A percentile compares a stretch with the other conserved stretches of the same genome.
Evolutionary conservation across 1,140 invertebrate species (phyloP).

Genomic region (Drosophila orosa): DNA sequence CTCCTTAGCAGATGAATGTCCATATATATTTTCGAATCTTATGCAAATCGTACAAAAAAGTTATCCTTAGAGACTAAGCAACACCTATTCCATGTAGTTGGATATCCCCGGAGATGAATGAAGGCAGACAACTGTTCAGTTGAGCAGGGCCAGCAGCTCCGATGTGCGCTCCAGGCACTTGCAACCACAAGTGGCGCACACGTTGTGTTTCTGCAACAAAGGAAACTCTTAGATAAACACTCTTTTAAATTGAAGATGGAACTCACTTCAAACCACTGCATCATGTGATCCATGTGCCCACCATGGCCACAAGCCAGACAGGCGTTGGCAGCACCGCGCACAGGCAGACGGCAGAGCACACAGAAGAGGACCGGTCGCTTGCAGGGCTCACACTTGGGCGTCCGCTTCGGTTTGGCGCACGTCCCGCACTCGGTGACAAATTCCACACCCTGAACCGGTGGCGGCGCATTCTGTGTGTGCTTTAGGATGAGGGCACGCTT

Average conservation of each 20-base stretch:
- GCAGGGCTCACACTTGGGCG: slow-evolving; percentile 88
- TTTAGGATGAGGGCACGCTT: slow-evolving; percentile 93
- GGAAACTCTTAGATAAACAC: neutral
- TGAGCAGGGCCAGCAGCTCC: slow-evolving; percentile 60
- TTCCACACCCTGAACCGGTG: slow-evolving; percentile 89
- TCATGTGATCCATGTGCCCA: slow-evolving; percentile 93
- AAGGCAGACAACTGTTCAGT: slow-evolving; percentile 40
- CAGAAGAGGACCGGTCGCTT: slow-evolving; percentile 90
- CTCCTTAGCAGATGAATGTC: slow-evolving; percentile 11
- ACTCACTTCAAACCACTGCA: slow-evolving; percentile 92
- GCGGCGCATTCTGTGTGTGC: slow-evolving; percentile 87
- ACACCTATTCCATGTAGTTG: slow-evolving; percentile 28
- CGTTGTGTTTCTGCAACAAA: slow-evolving; percentile 84
- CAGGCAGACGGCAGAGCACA: slow-evolving; percentile 93
- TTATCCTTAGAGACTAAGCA: slow-evolving; percentile 46
- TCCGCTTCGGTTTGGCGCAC: slow-evolving; percentile 87
- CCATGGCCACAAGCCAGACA: slow-evolving; percentile 96
- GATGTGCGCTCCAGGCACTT: slow-evolving; percentile 89
- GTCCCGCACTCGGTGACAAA: slow-evolving; percentile 90
- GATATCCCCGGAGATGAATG: neutral
- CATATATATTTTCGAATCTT: slow-evolving; percentile 32
- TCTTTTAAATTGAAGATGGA: slow-evolving; percentile 23
- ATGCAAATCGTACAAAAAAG: slow-evolving; percentile 46
- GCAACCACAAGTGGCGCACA: slow-evolving; percentile 92
- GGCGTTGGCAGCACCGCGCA: slow-evolving; percentile 92